Conservation (phyloP, 2,113 vertebrate genomes). For the Cavia aperea region DNA sequence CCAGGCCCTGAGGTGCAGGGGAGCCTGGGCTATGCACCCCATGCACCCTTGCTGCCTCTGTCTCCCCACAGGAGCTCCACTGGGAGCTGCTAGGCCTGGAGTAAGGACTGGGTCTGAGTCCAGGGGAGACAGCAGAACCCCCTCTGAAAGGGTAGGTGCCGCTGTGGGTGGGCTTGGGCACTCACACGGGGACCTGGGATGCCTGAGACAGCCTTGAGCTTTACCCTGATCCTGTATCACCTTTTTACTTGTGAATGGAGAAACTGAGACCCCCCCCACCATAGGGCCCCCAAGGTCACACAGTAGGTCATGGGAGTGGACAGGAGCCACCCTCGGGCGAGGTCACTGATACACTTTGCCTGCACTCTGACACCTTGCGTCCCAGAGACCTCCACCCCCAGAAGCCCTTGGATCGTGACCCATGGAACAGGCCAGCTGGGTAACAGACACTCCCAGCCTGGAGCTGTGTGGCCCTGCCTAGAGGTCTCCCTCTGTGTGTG, state of each 20-base stretch:
- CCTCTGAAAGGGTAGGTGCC: not conserved
- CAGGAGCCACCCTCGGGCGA: no score
- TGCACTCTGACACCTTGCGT: not conserved
- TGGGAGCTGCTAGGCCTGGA: not conserved
- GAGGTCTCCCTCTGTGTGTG: rapidly evolving
- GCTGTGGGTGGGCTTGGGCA: rapidly evolving
- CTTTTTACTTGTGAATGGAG: no score
- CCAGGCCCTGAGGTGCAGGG: no score
- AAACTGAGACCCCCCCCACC: not conserved
- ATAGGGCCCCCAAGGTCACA: not conserved
- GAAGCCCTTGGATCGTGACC: not conserved
- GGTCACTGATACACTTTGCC: not conserved
- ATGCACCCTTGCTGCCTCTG: not conserved
- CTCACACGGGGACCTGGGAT: rapidly evolving
- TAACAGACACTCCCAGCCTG: not conserved
- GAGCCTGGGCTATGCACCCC: not conserved
- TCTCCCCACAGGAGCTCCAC: not conserved
- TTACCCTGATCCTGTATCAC: rapidly evolving
- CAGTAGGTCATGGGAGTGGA: not conserved
- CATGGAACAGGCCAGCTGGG: not conserved
- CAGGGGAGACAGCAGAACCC: not conserved
- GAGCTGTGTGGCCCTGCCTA: rapidly evolving
- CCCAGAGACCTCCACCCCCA: not conserved
- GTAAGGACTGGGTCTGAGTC: not conserved
- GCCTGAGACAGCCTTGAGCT: rapidly evolving